Conservation (phyloP, 1,140 invertebrate species). For the Drosophila aff. region DNA sequence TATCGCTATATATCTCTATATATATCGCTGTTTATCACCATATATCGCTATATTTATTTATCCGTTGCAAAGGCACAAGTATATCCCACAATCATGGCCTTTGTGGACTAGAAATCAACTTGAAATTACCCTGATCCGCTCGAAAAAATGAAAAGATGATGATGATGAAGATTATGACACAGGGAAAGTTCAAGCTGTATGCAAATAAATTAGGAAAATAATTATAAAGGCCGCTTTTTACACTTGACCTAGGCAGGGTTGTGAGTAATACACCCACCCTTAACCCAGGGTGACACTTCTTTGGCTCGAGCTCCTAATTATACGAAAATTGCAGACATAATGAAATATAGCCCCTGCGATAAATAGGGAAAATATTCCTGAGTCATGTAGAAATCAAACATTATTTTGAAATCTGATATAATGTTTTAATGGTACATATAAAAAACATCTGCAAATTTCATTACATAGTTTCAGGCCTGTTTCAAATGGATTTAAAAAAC, state of each 20-base stretch:
- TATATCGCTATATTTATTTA: constrained; percentile 2
- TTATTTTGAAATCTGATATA: too few species aligned
- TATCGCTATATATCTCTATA: background rate
- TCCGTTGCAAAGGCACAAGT: constrained; percentile 1
- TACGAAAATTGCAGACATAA: background rate
- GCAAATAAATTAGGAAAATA: constrained; percentile 14
- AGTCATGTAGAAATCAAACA: too few species aligned
- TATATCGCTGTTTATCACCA: too few species aligned
- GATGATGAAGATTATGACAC: background rate
- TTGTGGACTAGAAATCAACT: constrained; percentile 44
- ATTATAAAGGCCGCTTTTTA: background rate
- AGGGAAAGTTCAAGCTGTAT: constrained; percentile 41
- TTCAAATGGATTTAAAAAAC: too few species aligned
- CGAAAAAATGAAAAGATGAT: constrained; percentile 2
- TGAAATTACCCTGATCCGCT: constrained; percentile 44
- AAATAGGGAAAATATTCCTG: background rate
- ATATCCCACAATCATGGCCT: constrained; percentile 44
- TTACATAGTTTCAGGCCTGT: too few species aligned
- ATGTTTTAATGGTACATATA: too few species aligned
- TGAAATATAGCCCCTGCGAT: background rate
- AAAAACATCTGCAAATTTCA: too few species aligned
- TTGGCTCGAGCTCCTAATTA: background rate
- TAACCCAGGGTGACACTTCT: too few species aligned
- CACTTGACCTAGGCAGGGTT: constrained; percentile 1
- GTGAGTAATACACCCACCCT: background rate